Base-by-base conservation (phyloP, 2,888 invertebrate species). In the Pseudococcus longispinus region DNA sequence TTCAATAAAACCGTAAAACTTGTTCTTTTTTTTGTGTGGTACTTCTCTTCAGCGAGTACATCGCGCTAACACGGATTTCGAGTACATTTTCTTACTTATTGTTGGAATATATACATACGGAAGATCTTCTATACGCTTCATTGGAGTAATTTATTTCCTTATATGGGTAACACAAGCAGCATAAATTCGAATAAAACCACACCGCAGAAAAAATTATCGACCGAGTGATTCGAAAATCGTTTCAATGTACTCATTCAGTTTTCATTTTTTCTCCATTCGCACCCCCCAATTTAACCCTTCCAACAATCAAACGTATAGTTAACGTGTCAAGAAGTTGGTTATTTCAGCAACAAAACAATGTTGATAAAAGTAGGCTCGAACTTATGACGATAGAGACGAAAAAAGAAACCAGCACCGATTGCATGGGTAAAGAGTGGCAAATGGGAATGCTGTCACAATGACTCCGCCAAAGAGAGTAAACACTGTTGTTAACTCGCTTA, bases 401-500 rank as follows among this genome's bases (percentile, higher is more conserved):
- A 44, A 29, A n/a, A 74, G 74, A 74, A 18, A 42, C 37, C 44
- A 70, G 74, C 44, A 18, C 26, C 74, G 85, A 85, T 85, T 77
- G 46, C 77, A 85, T 26, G 44, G 20, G 13, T 20, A 65, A 29
- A 32, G 60, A 65, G 74, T 26, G 46, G n/a, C 15, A 74, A 37
- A 32, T 74, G 77, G 77, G 32, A 86, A 80, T 44, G 86, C 77
- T 77, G 51, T 77, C 86, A 74, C 86, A 84, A 84, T 84, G 65
- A 60, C 84, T 84, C 23, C 65, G 80, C 55, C 32, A 80, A 77
- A 80, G 32, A 77, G 32, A n/a, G 70, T 70, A 65, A 74, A 77
- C 44, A 77, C 80, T 51, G 86, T 86, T 86, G 86, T 86, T 86
- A 86, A 86, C 86, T 86, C 80, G 74, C 55, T 86, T 86, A 86